phyloP scores from a whole-genome alignment of 2,113 vertebrate species.

The Amphilophus citrinellus region DNA sequence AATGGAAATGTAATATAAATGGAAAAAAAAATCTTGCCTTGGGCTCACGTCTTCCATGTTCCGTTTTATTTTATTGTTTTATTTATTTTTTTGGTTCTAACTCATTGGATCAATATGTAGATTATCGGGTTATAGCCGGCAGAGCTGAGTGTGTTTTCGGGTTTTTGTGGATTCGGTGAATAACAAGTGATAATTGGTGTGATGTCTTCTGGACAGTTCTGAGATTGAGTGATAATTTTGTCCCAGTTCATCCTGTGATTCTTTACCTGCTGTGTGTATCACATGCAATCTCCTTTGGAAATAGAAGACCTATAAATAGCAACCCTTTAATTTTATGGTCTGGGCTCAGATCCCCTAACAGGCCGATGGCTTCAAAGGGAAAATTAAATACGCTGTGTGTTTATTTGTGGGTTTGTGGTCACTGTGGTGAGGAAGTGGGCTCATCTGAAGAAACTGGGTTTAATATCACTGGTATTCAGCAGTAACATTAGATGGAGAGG shows the following conservation, averaged over 20 bases:
- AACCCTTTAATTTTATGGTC: slow-evolving; percentile 48
- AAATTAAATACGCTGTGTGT: slow-evolving; percentile 44
- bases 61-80: not conserved
- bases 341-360: slow-evolving; percentile 29
- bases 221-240: not conserved
- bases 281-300: not conserved
- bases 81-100: not conserved
- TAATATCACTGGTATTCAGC: slow-evolving; percentile 70
- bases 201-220: not conserved
- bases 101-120: not conserved
- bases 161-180: not conserved
- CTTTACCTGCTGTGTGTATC: slow-evolving; percentile 43
- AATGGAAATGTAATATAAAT: slow-evolving; percentile 25
- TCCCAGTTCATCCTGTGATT: slow-evolving; percentile 12
- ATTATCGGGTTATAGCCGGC: slow-evolving; percentile 12
- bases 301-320: slow-evolving; percentile 50
- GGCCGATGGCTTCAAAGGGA: slow-evolving; percentile 34
- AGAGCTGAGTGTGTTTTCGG: slow-evolving; percentile 8
- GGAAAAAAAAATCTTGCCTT: slow-evolving; percentile 35
- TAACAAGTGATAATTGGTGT: not conserved
- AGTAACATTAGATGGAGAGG: slow-evolving; percentile 43
- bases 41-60: slow-evolving; percentile 49
- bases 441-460: slow-evolving; percentile 57
- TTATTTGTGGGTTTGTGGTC: slow-evolving; percentile 67
- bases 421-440: slow-evolving; percentile 73